Conservation (phyloP, 2,113 vertebrate genomes). For the Conger conger region DNA sequence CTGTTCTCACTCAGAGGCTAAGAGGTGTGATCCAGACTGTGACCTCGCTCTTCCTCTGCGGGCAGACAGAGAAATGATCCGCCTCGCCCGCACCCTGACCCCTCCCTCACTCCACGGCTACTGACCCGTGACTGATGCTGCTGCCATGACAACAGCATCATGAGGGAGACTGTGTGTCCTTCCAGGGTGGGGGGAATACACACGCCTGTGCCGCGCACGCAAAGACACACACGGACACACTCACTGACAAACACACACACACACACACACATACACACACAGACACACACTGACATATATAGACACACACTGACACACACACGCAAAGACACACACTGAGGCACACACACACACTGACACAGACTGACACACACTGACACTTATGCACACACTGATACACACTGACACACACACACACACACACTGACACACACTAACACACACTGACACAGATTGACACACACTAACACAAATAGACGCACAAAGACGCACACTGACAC, state of each 20-base stretch:
- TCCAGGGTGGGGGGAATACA: not conserved
- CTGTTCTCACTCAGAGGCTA: not conserved
- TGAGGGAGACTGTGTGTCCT: slow-evolving; percentile 28
- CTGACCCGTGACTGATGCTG: slow-evolving; percentile 37
- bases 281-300: too few species aligned
- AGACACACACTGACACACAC: not conserved
- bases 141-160: slow-evolving; percentile 46
- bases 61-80: slow-evolving; percentile 18
- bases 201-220: not conserved
- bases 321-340: not conserved
- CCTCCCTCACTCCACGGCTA: slow-evolving; percentile 7
- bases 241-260: not conserved
- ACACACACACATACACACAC: not conserved
- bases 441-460: too few species aligned
- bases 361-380: too few species aligned
- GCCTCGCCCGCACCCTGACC: not conserved
- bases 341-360: not conserved
- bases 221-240: not conserved
- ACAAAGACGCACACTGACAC: too few species aligned
- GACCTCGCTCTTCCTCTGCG: not conserved
- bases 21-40: not conserved
- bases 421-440: not conserved
- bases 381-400: not conserved
- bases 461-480: too few species aligned
- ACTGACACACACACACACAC: not conserved